Conservation (phyloP, 2,113 vertebrate genomes). For the Phrynocephalus versicolor region DNA sequence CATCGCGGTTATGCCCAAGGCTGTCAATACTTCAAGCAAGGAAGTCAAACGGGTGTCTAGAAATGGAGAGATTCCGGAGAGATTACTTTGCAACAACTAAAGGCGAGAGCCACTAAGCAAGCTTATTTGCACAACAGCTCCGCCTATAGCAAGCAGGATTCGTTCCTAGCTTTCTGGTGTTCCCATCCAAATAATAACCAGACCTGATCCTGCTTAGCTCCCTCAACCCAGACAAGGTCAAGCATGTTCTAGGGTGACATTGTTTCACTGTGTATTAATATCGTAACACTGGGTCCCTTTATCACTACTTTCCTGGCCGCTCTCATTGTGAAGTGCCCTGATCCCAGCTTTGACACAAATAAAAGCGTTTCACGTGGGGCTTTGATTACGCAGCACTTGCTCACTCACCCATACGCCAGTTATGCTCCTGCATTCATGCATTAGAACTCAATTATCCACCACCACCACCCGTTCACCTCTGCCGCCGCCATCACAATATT, state of each 20-base stretch:
- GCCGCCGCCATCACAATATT: neutral
- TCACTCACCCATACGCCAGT: neutral
- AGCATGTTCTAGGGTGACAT: no score
- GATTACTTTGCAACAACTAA: no score
- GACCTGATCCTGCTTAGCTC: no score
- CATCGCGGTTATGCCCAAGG: fast-evolving
- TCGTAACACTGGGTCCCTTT: neutral
- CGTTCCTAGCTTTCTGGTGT: no score
- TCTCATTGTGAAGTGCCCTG: neutral
- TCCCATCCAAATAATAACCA: no score
- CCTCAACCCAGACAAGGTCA: no score
- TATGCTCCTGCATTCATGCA: neutral
- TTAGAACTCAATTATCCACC: neutral
- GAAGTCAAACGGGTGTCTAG: neutral
- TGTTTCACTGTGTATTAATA: neutral
- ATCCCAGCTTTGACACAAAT: neutral
- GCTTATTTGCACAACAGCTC: no score
- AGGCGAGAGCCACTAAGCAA: neutral
- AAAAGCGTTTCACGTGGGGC: neutral
- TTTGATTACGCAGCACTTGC: no score
- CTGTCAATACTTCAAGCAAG: neutral
- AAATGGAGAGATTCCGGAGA: no score
- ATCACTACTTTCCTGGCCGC: neutral
- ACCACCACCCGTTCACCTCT: no score
- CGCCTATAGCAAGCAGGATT: neutral